These are phyloP conservation scores for Ylistrum balloti DNA, from an alignment of 1,140 invertebrate species.

Conservation along the genomic window DNA sequence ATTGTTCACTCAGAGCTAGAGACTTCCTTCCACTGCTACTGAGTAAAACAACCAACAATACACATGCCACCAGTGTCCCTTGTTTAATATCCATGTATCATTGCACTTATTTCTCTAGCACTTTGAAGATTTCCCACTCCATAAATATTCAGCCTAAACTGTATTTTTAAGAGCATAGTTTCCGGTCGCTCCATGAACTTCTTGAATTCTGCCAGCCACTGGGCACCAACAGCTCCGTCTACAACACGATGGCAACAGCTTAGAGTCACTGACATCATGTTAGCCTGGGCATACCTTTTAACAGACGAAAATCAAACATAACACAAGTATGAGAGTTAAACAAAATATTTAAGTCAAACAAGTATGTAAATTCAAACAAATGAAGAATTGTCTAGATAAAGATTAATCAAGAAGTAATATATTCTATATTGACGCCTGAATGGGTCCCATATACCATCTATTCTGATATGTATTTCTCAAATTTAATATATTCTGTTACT, in stretches of 20 bases:
- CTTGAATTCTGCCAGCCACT: slow-evolving; percentile 87
- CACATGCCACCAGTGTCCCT: not conserved
- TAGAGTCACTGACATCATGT: slow-evolving; percentile 87
- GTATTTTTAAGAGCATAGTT: slow-evolving; percentile 86
- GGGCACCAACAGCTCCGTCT: slow-evolving; percentile 89
- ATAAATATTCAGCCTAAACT: not conserved
- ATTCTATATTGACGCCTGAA: no score
- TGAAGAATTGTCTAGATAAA: no score
- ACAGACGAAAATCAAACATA: not conserved
- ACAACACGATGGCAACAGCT: slow-evolving; percentile 90
- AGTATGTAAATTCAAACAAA: no score
- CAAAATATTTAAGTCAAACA: no score
- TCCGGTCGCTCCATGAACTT: slow-evolving; percentile 86
- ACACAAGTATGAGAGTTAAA: slow-evolving; percentile 4
- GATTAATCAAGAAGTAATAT: no score
- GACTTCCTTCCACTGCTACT: not conserved
- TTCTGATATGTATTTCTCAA: no score
- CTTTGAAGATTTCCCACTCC: not conserved
- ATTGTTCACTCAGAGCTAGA: not conserved
- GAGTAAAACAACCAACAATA: not conserved
- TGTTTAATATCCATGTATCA: not conserved
- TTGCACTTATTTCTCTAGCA: not conserved
- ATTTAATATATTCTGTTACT: no score
- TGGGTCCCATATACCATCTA: no score
- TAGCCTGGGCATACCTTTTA: slow-evolving; percentile 83